These are phyloP conservation scores for Turritopsis dohrnii DNA, from an alignment of 30 jellyfish, hydroid and myxozoan species.

Conservation along the genomic window DNA sequence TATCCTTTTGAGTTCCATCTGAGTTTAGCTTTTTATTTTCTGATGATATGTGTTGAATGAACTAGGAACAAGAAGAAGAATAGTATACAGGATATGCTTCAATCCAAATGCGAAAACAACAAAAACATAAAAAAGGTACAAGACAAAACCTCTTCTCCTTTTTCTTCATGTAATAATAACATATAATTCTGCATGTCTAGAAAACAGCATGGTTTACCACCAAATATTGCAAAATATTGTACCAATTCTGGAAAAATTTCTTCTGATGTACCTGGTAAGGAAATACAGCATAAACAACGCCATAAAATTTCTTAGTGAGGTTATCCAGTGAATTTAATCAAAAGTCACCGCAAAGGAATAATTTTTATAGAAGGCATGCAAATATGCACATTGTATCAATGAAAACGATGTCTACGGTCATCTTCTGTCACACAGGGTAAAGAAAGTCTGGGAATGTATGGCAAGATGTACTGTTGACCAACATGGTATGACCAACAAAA, in stretches of 20 bases:
- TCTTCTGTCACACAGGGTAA: no score
- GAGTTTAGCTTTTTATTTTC: not conserved
- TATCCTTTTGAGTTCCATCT: not conserved
- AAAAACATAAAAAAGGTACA: not conserved
- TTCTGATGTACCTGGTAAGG: not conserved
- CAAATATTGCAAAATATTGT: conserved; percentile 60
- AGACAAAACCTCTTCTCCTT: conserved; percentile 33
- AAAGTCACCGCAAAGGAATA: no score
- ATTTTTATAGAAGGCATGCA: no score
- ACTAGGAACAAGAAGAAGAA: not conserved
- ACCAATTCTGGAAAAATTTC: conserved; percentile 32
- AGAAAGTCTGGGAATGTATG: no score
- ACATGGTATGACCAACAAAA: no score
- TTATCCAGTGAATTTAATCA: no score
- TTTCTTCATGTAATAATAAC: conserved; percentile 41
- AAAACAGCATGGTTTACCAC: conserved; percentile 83
- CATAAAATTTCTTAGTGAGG: no score
- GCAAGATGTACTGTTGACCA: no score
- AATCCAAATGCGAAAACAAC: not conserved
- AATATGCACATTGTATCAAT: no score
- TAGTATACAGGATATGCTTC: not conserved
- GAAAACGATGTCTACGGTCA: no score
- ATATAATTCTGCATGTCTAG: conserved; percentile 49
- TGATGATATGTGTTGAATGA: not conserved
- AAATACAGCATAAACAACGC: conserved; percentile 15